phyloP scores from a whole-genome alignment of 2,888 invertebrate genomes.

The Drosophila macrospina region DNA sequence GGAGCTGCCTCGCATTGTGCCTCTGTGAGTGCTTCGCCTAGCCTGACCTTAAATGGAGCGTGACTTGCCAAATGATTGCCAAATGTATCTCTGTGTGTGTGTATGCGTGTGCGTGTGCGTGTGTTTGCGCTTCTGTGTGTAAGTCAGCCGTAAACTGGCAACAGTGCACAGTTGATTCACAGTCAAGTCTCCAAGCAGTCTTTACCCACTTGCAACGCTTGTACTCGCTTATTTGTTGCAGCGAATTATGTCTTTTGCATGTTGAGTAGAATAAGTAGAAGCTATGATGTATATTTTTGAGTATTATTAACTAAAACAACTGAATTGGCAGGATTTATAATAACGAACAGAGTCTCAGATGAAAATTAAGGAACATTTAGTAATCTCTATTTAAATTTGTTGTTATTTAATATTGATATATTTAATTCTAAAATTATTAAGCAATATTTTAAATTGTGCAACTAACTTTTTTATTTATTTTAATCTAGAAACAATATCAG shows the following conservation, averaged over 20 bases:
- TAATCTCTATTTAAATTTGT: no score
- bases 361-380: no score
- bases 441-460: no score
- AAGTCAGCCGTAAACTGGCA: conserved; percentile 1
- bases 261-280: no score
- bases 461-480: no score
- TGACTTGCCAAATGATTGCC: conserved; percentile 40
- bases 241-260: conserved; percentile 13
- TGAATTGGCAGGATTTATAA: no score
- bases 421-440: no score
- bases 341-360: no score
- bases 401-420: no score
- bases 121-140: neutral
- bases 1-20: conserved; percentile 36
- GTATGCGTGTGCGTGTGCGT: neutral
- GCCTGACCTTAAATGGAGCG: conserved; percentile 44
- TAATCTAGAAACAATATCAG: no score
- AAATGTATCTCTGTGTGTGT: conserved; percentile 1
- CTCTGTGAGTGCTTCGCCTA: neutral
- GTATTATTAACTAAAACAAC: no score
- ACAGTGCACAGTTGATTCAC: conserved; percentile 4
- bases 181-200: conserved; percentile 34
- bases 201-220: conserved; percentile 32
- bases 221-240: conserved; percentile 16
- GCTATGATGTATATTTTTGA: no score